These are phyloP conservation scores for Ammodytes marinus DNA, from an alignment of 2,113 vertebrate genomes.

Conservation along the genomic window DNA sequence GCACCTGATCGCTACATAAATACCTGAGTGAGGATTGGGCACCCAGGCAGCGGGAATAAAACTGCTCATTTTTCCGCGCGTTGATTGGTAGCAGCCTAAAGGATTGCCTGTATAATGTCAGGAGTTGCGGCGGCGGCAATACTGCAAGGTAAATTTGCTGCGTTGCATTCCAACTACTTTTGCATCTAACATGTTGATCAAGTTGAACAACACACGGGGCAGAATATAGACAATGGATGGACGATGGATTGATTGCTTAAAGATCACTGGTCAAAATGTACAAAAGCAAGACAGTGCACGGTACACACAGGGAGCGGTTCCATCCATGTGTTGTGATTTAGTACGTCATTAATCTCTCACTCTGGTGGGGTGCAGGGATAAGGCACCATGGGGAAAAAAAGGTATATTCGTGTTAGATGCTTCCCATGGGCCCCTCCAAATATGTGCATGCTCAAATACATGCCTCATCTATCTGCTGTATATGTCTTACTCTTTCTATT, in stretches of 20 bases:
- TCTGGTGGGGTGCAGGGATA: constrained; percentile 57
- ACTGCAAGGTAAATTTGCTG: constrained; percentile 12
- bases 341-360: constrained; percentile 67
- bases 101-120: constrained; percentile 21
- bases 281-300: constrained; percentile 13
- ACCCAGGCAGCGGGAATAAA: constrained; percentile 31
- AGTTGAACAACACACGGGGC: neutral
- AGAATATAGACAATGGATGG: neutral
- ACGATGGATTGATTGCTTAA: neutral
- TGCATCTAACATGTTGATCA: constrained; percentile 4
- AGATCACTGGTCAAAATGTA: neutral
- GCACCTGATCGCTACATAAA: constrained; percentile 67
- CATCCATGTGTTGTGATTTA: constrained; percentile 58
- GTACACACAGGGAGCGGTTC: constrained; percentile 9
- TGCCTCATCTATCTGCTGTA: constrained; percentile 52
- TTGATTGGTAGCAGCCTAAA: constrained; percentile 34
- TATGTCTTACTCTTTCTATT: constrained; percentile 45
- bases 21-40: constrained; percentile 40
- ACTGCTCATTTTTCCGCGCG: constrained; percentile 4
- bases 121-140: constrained; percentile 14
- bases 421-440: constrained; percentile 56
- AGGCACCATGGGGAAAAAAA: constrained; percentile 18
- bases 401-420: constrained; percentile 23
- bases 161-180: neutral
- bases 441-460: constrained; percentile 55